Evolutionary conservation across 1,140 invertebrate species (phyloP).

Genomic region (Odontomachus brunneus): DNA sequence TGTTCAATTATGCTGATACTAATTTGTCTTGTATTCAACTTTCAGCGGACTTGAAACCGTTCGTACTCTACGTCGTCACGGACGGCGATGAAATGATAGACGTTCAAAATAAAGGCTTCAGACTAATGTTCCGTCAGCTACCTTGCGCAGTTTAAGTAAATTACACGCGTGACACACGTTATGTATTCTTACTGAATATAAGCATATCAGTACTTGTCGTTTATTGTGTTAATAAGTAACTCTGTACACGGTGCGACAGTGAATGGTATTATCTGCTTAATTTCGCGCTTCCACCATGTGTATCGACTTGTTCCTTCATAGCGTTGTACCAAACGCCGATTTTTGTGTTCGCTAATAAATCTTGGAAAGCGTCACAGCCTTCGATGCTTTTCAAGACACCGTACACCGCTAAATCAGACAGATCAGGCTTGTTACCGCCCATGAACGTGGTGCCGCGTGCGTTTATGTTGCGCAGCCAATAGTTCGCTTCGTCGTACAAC

Average conservation of each 20-base stretch:
- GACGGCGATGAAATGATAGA: slow-evolving; percentile 87
- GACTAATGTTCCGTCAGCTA: slow-evolving; percentile 89
- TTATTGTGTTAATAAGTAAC: slow-evolving; percentile 46
- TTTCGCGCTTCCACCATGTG: slow-evolving; percentile 82
- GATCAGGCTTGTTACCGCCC: slow-evolving; percentile 94
- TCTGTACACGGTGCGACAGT: slow-evolving; percentile 3
- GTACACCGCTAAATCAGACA: slow-evolving; percentile 97
- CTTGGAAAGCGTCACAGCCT: slow-evolving; percentile 96
- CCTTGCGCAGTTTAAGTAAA: slow-evolving; percentile 84
- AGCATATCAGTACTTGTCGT: background rate
- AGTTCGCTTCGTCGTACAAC: slow-evolving; percentile 94
- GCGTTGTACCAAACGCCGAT: slow-evolving; percentile 87
- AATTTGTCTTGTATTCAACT: slow-evolving; percentile 31
- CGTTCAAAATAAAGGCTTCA: slow-evolving; percentile 90
- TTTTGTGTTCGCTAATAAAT: slow-evolving; percentile 91
- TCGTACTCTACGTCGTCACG: slow-evolving; percentile 90
- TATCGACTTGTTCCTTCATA: slow-evolving; percentile 85
- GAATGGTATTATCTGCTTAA: slow-evolving; percentile 65
- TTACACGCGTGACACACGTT: no score
- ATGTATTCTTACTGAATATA: background rate
- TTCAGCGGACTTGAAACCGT: slow-evolving; percentile 89
- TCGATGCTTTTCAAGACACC: slow-evolving; percentile 98
- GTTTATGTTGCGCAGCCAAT: slow-evolving; percentile 92
- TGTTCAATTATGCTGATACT: background rate
- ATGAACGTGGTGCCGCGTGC: slow-evolving; percentile 91